phyloP scores from a whole-genome alignment of 2,113 vertebrate species.

The Piaya cayana region DNA sequence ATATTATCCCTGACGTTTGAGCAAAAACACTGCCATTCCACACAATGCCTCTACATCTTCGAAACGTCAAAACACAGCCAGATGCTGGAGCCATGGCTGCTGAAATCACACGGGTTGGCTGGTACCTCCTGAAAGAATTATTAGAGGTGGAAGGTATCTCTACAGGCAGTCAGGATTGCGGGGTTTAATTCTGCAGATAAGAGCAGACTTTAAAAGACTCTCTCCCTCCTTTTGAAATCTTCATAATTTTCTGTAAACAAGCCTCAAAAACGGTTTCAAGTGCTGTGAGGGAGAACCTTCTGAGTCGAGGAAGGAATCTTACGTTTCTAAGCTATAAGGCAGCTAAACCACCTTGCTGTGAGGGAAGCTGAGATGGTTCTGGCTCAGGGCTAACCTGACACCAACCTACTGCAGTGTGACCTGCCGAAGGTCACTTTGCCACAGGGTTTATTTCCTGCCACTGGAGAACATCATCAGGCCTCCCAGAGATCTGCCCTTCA shows the following conservation, averaged over 20 bases:
- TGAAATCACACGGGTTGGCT: constrained; percentile 63
- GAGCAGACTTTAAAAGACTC: not conserved
- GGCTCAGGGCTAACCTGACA: not conserved
- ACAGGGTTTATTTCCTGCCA: not conserved
- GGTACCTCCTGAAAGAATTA: constrained; percentile 55
- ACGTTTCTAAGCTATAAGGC: not conserved
- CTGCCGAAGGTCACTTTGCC: not conserved
- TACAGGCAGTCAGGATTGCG: constrained; percentile 55
- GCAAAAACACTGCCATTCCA: constrained; percentile 71
- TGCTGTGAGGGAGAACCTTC: not conserved
- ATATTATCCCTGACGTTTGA: constrained; percentile 74
- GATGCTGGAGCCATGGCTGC: constrained; percentile 70
- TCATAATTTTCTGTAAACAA: not conserved
- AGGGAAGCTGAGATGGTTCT: not conserved
- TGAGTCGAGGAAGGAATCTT: not conserved
- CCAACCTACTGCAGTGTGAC: not conserved
- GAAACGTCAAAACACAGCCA: constrained; percentile 76
- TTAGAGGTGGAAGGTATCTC: constrained; percentile 51
- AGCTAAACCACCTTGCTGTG: not conserved
- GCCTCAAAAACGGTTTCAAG: not conserved
- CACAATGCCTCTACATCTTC: constrained; percentile 73
- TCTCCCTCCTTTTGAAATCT: not conserved
- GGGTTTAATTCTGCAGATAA: constrained; percentile 32
- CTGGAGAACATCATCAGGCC: not conserved
- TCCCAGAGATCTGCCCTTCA: not conserved